Evolutionary conservation across 1,140 invertebrate species (phyloP), one percentile per base, ranked within the genome.

Genomic region (Diachasma alloeum): DNA sequence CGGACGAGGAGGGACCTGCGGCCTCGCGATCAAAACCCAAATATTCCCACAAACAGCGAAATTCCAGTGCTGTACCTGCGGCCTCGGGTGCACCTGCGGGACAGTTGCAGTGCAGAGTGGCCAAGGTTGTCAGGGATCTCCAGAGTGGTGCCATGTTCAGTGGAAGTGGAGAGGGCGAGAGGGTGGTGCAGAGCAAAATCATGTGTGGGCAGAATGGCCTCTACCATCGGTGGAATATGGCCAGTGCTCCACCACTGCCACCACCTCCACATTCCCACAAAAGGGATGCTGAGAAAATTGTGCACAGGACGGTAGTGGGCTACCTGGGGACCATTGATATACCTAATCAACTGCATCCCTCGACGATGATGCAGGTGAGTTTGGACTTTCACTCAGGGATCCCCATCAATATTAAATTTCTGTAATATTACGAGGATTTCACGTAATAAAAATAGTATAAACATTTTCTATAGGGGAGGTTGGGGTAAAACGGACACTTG

Each of bases 261-360:
- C 87, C 88, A 5, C 89, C 90, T 0, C 84, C 89, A 5, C 76
- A 85, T 0, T 87, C 82, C 0, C 80, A 85, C 36, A 90, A 89
- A 67, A 80, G 85, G 36, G 91, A 92, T 63, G 86, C 86, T 10
- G 92, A 92, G 66, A 91, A 92, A 44, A 90, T 95, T 26, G 94
- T 96, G 73, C 95, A 95, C 82, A 92, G 95, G 77, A 95, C 95
- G 0, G 93, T 98, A 15, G 96, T 98, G 3, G 97, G 97, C 0
- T 99, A 98, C 87, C 91, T 98, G 66, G 97, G 97, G 4, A 98
- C 97, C 0, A 97, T 98, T 68, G 97, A 98, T 89, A 97, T 97
- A 91, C 97, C 97, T 0, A 94, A 95, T 86, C 95, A 97, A 83
- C 90, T 95, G 48, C 93, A 94, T 69, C 92, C 95, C 0, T 93